Evolutionary conservation across 2,888 invertebrate species (phyloP), one percentile per base, ranked within the genome.

Genomic region (Campoletis raptor): DNA sequence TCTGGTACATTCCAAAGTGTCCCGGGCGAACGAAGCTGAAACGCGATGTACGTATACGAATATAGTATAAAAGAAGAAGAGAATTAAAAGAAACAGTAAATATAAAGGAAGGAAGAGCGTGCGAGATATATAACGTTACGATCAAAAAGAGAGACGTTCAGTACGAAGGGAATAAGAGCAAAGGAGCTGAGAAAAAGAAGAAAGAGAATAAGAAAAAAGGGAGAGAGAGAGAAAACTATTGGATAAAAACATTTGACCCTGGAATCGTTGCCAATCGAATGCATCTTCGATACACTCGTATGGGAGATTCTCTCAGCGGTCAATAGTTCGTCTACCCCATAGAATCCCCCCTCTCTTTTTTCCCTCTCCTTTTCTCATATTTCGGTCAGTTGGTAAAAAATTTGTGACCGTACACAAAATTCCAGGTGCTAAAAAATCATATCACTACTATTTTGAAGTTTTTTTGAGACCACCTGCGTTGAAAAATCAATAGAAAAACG

Each of bases 1-100:
- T 73, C 61, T 54, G 73, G 81, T 52, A 37, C 81, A 86, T 86
- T 81, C 86, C 85, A 67, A 86, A 78, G 86, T 84, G 86, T 86
- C 77, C 78, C 74, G 83, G 67, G 45, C 66, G 72, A 76, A 57
- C 61, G 57, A 21, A 61, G 79, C 69, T 85, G 84, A 57, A 84
- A 40, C 64, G 15, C 40, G 82, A 37, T 61, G 67, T n/a, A 52
- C 72, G 72, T 72, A 30, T 61, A 61, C 80, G 54, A 64, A 67
- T 78, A 79, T 76, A 64, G 76, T 54, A 76, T 40, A 36, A 10
- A 61, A 69, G 66, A n/a, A 40, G 24, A 2, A 42, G 67, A 45
- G 72, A 79, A 61, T 12, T 37, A 64, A 76, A 18, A 40, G 36
- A 74, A 74, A 74, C n/a, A 30, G 36, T 42, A 36, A 36, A 69